Base-by-base conservation (phyloP, 2,113 vertebrate genomes). In the Girardinichthys multiradiatus region DNA sequence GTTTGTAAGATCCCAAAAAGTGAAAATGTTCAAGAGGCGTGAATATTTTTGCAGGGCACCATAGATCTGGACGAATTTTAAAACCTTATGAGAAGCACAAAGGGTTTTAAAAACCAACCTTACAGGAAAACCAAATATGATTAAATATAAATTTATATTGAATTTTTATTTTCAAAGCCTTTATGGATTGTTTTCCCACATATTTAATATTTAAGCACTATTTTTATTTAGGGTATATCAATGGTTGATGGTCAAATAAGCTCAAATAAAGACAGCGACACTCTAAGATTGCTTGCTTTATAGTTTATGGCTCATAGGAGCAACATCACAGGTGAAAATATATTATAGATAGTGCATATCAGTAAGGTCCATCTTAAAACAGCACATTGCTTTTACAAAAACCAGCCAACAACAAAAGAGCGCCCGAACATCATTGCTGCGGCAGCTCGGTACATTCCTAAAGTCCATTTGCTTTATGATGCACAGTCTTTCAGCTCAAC, bases 391-490 rank as follows among this genome's bases (percentile, higher is more conserved):
- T 5, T 24, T 29, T 45, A 19, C 9, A 30, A 10, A 37, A 30
- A 69, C 14, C 5, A 35, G 35, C 35, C 35, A 35, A 35, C 37
- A 14, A 58, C 30, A 74, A 61, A 35, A 74, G 84, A 80, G 74
- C 57, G 83, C 80, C 78, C 60, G 15, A 42, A 30, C 31, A 33
- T 33, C 29, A 76, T 57, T 71, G 51, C 9, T 1, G 21, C 70
- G 48, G 57, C 77, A 1, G 14, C 37, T 24, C 73, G 85, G 81
- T 77, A 68, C 64, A 57, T 65, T 51, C 76, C 77, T 90, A 86
- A 91, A 90, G 89, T 90, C 86, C 89, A 87, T 85, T 68, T 86
- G 29, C 67, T 70, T 54, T 54, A 69, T 67, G 72, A 81, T 63
- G 70, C 67, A 54, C 62, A 57, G 61, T 57, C 4, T 74, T 51